phyloP scores from a whole-genome alignment of 2,797 vertebrate genomes.

The Sorex maritimensis region DNA sequence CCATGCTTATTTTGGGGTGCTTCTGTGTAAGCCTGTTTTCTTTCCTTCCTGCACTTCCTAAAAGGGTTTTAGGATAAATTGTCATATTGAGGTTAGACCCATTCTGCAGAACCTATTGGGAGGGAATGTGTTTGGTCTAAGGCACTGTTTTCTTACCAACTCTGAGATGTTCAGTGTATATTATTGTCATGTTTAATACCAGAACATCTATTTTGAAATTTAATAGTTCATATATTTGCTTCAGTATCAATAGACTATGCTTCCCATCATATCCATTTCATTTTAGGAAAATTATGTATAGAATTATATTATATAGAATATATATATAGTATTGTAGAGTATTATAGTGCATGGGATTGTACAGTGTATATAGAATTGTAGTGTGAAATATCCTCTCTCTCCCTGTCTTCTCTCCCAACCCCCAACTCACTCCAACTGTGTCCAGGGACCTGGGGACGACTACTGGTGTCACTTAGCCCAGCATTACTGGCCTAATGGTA shows the following conservation, averaged over 20 bases:
- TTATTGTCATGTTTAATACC: constrained; percentile 26
- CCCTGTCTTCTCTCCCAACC: neutral
- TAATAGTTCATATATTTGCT: neutral
- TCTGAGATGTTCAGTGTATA: neutral
- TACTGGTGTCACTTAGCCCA: no score
- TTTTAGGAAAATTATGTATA: neutral
- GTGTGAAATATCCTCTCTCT: neutral
- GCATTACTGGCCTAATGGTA: no score
- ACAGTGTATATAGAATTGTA: neutral
- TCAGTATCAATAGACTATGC: neutral
- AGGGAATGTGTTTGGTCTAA: neutral
- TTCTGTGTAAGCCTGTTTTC: neutral
- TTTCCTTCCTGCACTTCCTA: neutral
- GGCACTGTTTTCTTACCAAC: neutral
- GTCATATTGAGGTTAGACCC: neutral
- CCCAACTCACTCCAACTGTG: no score
- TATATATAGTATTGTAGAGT: neutral
- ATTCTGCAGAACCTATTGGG: neutral
- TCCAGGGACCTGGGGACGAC: no score
- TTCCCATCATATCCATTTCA: neutral
- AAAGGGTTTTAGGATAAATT: neutral
- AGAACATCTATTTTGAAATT: constrained; percentile 9
- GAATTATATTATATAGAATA: neutral
- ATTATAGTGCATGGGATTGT: constrained; percentile 48
- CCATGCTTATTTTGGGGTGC: neutral